Percentiles rank a stretch among this genome's conserved stretches.
Evolutionary conservation across 2,888 invertebrate species (phyloP).

Genomic region (Eupithecia vulgata): DNA sequence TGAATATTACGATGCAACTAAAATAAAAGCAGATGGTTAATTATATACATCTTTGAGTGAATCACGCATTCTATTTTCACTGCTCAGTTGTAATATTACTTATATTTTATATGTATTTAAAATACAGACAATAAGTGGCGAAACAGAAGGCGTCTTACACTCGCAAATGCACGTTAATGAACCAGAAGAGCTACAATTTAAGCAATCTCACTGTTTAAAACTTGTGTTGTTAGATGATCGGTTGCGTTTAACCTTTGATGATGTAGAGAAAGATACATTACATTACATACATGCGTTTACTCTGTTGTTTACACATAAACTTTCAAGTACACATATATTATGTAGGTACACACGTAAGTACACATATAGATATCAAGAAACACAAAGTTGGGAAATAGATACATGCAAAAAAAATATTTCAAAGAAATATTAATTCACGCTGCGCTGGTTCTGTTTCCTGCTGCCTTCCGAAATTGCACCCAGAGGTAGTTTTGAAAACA

Average conservation of each 20-base stretch:
- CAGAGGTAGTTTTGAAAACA: neutral
- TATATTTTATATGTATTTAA: neutral
- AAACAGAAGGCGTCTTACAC: neutral
- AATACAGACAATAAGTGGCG: neutral
- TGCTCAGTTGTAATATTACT: neutral
- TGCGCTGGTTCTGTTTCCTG: neutral
- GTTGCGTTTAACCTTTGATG: neutral
- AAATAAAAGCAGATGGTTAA: neutral
- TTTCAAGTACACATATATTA: too few species aligned
- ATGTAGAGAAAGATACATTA: too few species aligned
- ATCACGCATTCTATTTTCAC: neutral
- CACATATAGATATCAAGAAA: too few species aligned
- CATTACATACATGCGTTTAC: too few species aligned
- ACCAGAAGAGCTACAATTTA: neutral
- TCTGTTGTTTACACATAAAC: too few species aligned
- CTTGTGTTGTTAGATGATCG: neutral
- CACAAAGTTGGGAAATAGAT: too few species aligned
- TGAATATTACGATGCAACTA: neutral
- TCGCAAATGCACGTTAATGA: neutral
- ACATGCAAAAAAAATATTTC: too few species aligned
- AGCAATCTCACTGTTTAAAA: neutral
- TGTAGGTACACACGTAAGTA: too few species aligned
- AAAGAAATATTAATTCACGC: too few species aligned
- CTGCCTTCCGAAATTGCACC: neutral
- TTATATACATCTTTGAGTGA: neutral